Conservation (phyloP, 2,797 vertebrate genomes). For the Sciurus carolinensis region DNA sequence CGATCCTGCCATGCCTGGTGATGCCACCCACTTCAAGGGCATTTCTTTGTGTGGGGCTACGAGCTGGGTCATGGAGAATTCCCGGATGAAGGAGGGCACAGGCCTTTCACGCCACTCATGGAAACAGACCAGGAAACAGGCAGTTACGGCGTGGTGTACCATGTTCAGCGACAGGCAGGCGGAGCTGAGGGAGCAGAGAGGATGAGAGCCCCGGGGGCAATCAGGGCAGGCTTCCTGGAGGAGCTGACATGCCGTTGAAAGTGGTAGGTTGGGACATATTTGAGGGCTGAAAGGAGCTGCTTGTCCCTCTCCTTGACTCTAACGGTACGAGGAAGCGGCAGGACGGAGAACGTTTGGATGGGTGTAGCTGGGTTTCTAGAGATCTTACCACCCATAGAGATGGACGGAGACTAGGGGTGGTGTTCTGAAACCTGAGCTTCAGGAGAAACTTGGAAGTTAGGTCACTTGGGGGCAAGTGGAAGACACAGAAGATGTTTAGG, state of each 20-base stretch:
- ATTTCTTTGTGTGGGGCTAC: background rate
- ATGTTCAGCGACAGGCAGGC: background rate
- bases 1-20: fast-evolving
- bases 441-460: background rate
- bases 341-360: background rate
- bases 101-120: background rate
- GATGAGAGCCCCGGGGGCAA: background rate
- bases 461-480: background rate
- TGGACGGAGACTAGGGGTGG: background rate
- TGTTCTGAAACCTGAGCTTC: conserved; percentile 5
- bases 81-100: background rate
- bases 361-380: background rate
- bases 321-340: background rate
- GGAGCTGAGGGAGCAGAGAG: background rate
- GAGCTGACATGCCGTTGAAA: background rate
- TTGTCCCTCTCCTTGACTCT: background rate
- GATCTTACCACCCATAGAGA: background rate
- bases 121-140: background rate
- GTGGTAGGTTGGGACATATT: background rate
- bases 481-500: background rate
- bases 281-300: background rate
- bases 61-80: background rate
- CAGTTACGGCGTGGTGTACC: background rate
- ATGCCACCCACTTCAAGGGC: background rate
- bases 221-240: background rate